These are phyloP conservation scores for Mythimna ferrago DNA, from an alignment of 2,888 invertebrate species.

Conservation along the genomic window DNA sequence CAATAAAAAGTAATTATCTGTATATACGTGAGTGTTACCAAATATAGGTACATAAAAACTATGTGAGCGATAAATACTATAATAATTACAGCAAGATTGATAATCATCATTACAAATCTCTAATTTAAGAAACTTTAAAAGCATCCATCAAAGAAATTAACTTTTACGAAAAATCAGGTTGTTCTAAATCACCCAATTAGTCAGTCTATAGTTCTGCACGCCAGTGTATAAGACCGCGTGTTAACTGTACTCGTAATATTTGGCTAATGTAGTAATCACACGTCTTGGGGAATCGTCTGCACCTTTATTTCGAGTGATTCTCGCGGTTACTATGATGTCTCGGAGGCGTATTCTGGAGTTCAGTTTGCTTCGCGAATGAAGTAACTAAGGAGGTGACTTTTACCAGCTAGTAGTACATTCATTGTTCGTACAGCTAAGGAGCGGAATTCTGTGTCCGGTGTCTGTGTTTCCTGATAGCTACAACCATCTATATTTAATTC, in stretches of 20 bases:
- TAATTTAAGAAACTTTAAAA: constrained; percentile 12
- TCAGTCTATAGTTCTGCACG: constrained; percentile 22
- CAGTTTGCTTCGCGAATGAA: not conserved
- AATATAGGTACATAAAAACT: not conserved
- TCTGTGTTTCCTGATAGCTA: too few species aligned
- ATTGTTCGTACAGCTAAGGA: too few species aligned
- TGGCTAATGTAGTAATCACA: constrained; percentile 55
- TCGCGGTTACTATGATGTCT: constrained; percentile 17
- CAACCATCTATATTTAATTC: too few species aligned
- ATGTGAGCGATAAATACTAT: not conserved
- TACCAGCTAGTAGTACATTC: too few species aligned
- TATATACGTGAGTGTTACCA: not conserved
- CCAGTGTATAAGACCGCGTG: constrained; percentile 12
- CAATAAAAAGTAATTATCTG: not conserved
- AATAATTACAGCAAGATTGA: constrained; percentile 10
- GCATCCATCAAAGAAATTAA: constrained; percentile 37
- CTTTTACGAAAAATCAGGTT: constrained; percentile 47
- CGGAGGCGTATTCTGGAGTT: constrained; percentile 36
- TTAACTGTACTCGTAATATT: constrained; percentile 48
- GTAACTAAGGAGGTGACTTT: too few species aligned
- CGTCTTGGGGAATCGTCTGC: constrained; percentile 30
- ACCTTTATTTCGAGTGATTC: constrained; percentile 35
- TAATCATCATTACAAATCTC: constrained; percentile 11
- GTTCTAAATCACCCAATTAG: constrained; percentile 46
- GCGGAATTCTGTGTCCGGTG: too few species aligned